Conservation (phyloP, 2,888 invertebrate genomes). For the Quadroppia sp. region DNA sequence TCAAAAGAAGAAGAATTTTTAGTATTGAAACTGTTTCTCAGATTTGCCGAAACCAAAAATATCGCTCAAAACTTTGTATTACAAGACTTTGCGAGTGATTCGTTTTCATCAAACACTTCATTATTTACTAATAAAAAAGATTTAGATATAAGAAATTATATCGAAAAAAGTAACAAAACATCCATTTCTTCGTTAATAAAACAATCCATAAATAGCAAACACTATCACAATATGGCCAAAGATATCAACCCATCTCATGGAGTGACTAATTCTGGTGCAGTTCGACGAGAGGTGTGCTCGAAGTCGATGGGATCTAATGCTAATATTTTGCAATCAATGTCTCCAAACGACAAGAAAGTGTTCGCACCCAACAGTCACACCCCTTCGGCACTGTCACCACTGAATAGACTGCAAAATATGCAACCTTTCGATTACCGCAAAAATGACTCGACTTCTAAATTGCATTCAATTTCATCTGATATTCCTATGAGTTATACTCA, state of each 20-base stretch:
- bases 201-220: constrained; percentile 27
- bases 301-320: neutral
- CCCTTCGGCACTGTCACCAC: constrained; percentile 67
- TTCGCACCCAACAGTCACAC: constrained; percentile 49
- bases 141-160: constrained; percentile 60
- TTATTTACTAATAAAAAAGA: constrained; percentile 48
- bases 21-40: constrained; percentile 84
- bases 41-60: constrained; percentile 81
- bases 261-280: constrained; percentile 47
- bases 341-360: constrained; percentile 9
- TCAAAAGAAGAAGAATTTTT: constrained; percentile 83
- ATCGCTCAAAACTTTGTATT: constrained; percentile 64
- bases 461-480: constrained; percentile 7
- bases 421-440: constrained; percentile 87
- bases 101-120: neutral
- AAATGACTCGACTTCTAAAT: constrained; percentile 4
- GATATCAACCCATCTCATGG: constrained; percentile 45
- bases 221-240: constrained; percentile 1
- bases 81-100: constrained; percentile 44
- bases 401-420: constrained; percentile 88
- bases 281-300: neutral
- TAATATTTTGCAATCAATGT: constrained; percentile 6
- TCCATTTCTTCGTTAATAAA: constrained; percentile 19
- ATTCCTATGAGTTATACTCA: constrained; percentile 11
- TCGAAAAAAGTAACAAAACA: constrained; percentile 56